Evolutionary conservation across 2,797 vertebrate species (phyloP), one percentile per base, ranked within the genome.

Genomic region (Psittacula derbiana): DNA sequence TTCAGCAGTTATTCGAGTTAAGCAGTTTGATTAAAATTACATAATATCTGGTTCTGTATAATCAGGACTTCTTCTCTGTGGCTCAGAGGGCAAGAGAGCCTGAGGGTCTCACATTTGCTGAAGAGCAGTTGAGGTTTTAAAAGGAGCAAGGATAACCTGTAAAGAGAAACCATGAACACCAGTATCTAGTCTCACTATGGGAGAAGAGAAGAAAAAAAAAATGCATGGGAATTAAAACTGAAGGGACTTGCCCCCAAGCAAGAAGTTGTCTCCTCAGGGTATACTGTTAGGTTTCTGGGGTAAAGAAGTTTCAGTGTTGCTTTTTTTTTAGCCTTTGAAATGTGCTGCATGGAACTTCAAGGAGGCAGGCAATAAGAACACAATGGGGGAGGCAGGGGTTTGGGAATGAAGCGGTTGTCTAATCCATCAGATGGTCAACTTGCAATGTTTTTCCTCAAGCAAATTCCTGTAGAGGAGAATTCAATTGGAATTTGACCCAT

Each of bases 21-120:
- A 88, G 50, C 31, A 50, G 46, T 70, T 89, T 94, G 75, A 90
- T 92, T 90, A 89, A 82, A 95, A 93, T 90, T 31, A 33, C 13
- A 86, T 49, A 92, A 88, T 92, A 90, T 70, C 88, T 95, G 78
- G 40, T 71, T 95, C 73, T 71, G 33, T 66, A 72, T 93, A 96
- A 95, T 95, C 92, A 91, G 80, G 55, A 61, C 94, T 94, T 97
- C 91, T 94, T 97, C 88, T 93, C 92, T 92, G 76, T 50, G 86
- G 71, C 74, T 89, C 93, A 89, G 92, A 80, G 73, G 89, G 64
- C 69, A 95, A 93, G 92, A 28, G 46, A 96, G 74, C 43, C 78
- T 67, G 80, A 88, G 75, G 55, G 60, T 85, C 36, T 80, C 28
- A 38, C 66, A 44, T 58, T 36, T 83, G 27, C 44, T 38, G 60